Base-by-base conservation (phyloP, 2,113 vertebrate genomes). In the Chionodraco myersi region DNA sequence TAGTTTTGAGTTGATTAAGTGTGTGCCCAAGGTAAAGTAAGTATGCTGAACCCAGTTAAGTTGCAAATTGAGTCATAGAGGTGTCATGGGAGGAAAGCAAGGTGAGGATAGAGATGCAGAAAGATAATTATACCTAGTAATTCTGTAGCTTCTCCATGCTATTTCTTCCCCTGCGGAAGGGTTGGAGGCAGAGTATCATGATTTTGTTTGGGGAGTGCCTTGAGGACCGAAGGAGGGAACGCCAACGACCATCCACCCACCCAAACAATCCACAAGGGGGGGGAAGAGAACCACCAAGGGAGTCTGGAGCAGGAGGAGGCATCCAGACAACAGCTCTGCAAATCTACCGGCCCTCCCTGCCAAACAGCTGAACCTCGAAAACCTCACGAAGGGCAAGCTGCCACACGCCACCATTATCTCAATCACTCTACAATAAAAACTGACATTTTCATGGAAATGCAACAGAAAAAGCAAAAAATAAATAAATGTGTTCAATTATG, bases 311-410 rank as follows among this genome's bases (percentile, higher is more conserved):
- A 74, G 85, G 30, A 85, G 64, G 78, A 88, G 90, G 90, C 89
- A 91, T 90, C 88, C 89, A 92, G 91, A 92, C 89, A 88, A 79
- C 87, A 86, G 86, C 89, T 89, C 80, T 82, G 85, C 86, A 89
- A 84, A 91, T 89, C 87, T 77, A 79, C 26, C 8, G 18, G 75
- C 62, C 47, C 65, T 62, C 80, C 63, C 83, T 73, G 86, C 75
- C 85, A 93, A 81, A 92, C 72, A 91, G 80, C 61, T 93, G 89
- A 90, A 83, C 21, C 9, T 86, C 82, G 65, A 87, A 88, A 86
- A 77, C 88, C 84, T 82, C 79, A 77, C 44, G 34, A 71, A 69
- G 52, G 83, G 77, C 88, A 81, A 26, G 85, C 85, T 81, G 83
- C 88, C 91, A 87, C 89, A 87, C 77, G 77, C 85, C 80, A 79